A percentile compares a stretch with the other conserved stretches of the same genome.
phyloP scores from a whole-genome alignment of 2,888 invertebrate species.

The Drosophila prolongata region DNA sequence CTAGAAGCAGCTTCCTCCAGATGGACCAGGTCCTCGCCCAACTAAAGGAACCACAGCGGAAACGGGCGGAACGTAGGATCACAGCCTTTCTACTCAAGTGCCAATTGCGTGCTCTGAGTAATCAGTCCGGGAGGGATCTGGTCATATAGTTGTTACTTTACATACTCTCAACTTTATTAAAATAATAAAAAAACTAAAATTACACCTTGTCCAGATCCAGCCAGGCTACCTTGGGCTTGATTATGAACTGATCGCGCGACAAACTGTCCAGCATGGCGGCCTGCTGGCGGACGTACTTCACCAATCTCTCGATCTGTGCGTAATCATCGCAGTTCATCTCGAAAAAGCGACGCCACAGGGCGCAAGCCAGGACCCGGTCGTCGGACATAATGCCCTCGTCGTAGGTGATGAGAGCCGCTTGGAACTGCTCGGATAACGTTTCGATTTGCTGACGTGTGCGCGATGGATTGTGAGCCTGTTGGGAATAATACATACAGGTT shows the following conservation, averaged over 20 bases:
- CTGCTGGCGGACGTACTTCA: slow-evolving; percentile 92
- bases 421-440: slow-evolving; percentile 91
- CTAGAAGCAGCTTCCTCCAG: slow-evolving; percentile 48
- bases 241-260: slow-evolving; percentile 86
- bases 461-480: slow-evolving; percentile 87
- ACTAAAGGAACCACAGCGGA: slow-evolving; percentile 52
- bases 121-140: slow-evolving; percentile 70
- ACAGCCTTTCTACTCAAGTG: slow-evolving; percentile 77
- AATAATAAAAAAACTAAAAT: slow-evolving; percentile 50
- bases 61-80: slow-evolving; percentile 68
- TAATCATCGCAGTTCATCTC: slow-evolving; percentile 88
- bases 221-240: slow-evolving; percentile 87
- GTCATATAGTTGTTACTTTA: slow-evolving; percentile 47
- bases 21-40: slow-evolving; percentile 61
- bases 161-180: slow-evolving; percentile 46
- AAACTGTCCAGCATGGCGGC: slow-evolving; percentile 87
- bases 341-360: slow-evolving; percentile 94
- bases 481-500: background rate
- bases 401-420: slow-evolving; percentile 92
- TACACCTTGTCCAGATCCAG: slow-evolving; percentile 75
- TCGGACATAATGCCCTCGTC: slow-evolving; percentile 93
- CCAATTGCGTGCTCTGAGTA: slow-evolving; percentile 66
- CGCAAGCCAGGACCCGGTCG: slow-evolving; percentile 91
- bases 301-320: slow-evolving; percentile 88
- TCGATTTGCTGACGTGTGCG: slow-evolving; percentile 88